phyloP scores from a whole-genome alignment of 2,113 vertebrate genomes.

The Mormyrus lacerda region DNA sequence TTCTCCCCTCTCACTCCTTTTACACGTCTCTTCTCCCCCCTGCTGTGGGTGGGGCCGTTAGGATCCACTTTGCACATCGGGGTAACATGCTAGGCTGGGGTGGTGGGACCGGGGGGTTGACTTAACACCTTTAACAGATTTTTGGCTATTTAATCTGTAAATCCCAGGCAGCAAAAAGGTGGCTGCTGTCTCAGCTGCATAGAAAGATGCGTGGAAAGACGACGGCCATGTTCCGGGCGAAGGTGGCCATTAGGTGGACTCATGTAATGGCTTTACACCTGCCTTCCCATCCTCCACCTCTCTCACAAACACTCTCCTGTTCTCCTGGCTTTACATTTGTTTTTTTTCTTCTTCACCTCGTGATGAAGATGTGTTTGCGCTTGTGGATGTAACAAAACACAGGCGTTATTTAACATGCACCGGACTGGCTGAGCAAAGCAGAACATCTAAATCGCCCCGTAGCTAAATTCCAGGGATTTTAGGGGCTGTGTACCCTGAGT shows the following conservation, averaged over 20 bases:
- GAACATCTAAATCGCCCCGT: background rate
- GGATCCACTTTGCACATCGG: slow-evolving; percentile 51
- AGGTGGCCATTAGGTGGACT: background rate
- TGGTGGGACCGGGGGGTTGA: background rate
- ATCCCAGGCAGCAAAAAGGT: background rate
- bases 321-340: background rate
- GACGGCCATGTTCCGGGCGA: background rate
- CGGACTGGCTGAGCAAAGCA: background rate
- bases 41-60: slow-evolving; percentile 29
- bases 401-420: background rate
- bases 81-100: slow-evolving; percentile 28
- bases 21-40: slow-evolving; percentile 42
- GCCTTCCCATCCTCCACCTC: background rate
- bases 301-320: background rate
- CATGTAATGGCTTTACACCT: background rate
- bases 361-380: background rate
- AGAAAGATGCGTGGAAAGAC: background rate
- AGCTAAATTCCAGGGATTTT: background rate
- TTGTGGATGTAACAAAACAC: background rate
- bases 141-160: slow-evolving; percentile 1
- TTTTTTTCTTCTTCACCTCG: background rate
- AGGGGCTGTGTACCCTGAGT: background rate
- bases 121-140: background rate
- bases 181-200: background rate
- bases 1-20: slow-evolving; percentile 26